Evolutionary conservation across 2,113 vertebrate genomes (phyloP), one percentile per base, ranked within the genome.

Genomic region (Melanocharis versteri): DNA sequence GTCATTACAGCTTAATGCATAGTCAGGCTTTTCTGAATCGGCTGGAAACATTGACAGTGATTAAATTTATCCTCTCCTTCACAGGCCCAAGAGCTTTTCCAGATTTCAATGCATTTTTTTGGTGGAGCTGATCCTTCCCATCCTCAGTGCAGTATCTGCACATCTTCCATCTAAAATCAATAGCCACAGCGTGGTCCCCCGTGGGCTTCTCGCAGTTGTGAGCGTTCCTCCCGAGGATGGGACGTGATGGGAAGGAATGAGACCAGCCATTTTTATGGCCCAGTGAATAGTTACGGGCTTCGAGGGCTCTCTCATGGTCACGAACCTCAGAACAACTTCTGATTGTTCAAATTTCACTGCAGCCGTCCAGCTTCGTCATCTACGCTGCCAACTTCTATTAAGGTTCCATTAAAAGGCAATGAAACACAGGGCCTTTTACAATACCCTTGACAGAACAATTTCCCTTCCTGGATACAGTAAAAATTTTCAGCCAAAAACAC

Each of bases 391-490:
- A 66, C 84, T 91, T 89, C 93, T 83, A 87, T 96, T 94, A 96
- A 94, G 93, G 89, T 89, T 94, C 84, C 81, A 95, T 96, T 96
- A 96, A 95, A 96, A 96, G 75, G 77, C 94, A 96, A 87, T 94
- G 91, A 95, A 97, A 96, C 81, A 90, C 66, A 31, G 84, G 66
- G 70, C 61, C 90, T 94, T 96, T 95, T 94, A 96, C 93, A 96
- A 90, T 95, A 87, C 94, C 91, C 96, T 68, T 85, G 91, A 91
- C 66, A 62, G 82, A 91, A 89, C 80, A 73, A 89, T 90, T 97
- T 95, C 91, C 87, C 78, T 90, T 95, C 90, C 93, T 95, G 75
- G 70, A 93, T 83, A 72, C 37, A 91, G 90, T 70, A 90, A 87
- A 95, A 84, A 51, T 15, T 40, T 60, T 90, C 57, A 78, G 77